Evolutionary conservation across 2,888 invertebrate genomes (phyloP).

Genomic region (Blastobasis lacticolella): DNA sequence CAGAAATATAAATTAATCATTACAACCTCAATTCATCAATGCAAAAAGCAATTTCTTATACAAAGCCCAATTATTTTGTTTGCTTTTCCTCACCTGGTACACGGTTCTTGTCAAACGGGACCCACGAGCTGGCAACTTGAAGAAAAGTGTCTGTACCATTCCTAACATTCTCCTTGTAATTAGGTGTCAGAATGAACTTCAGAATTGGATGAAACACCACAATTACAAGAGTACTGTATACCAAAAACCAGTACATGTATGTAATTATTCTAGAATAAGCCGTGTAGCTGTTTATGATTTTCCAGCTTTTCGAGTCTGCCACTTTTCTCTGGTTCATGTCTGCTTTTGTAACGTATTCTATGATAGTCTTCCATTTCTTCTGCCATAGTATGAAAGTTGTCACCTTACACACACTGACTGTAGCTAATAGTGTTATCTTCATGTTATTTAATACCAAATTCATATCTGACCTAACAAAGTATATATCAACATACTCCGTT

Average conservation of each 20-base stretch:
- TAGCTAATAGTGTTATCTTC: conserved; percentile 54
- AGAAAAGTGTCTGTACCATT: conserved; percentile 43
- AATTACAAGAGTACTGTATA: conserved; percentile 49
- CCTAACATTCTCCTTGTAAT: conserved; percentile 37
- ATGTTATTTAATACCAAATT: conserved; percentile 48
- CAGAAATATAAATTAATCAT: no score
- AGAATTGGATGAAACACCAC: conserved; percentile 45
- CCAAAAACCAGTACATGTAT: conserved; percentile 46
- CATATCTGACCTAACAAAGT: conserved; percentile 49
- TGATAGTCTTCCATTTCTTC: conserved; percentile 42
- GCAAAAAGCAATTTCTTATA: no score
- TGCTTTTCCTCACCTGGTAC: conserved; percentile 2
- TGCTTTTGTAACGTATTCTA: conserved; percentile 45
- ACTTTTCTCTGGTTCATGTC: conserved; percentile 38
- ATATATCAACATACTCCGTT: conserved; percentile 52
- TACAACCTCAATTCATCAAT: no score
- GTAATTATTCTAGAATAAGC: conserved; percentile 51
- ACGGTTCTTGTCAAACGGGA: conserved; percentile 51
- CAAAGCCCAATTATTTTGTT: no score
- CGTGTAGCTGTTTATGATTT: conserved; percentile 34
- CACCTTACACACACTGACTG: conserved; percentile 49
- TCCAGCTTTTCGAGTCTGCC: conserved; percentile 21
- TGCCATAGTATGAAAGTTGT: conserved; percentile 47
- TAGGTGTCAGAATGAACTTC: conserved; percentile 34
- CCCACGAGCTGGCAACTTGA: conserved; percentile 59